Conservation (phyloP, 2,797 vertebrate genomes). For the Takifugu ocellatus region DNA sequence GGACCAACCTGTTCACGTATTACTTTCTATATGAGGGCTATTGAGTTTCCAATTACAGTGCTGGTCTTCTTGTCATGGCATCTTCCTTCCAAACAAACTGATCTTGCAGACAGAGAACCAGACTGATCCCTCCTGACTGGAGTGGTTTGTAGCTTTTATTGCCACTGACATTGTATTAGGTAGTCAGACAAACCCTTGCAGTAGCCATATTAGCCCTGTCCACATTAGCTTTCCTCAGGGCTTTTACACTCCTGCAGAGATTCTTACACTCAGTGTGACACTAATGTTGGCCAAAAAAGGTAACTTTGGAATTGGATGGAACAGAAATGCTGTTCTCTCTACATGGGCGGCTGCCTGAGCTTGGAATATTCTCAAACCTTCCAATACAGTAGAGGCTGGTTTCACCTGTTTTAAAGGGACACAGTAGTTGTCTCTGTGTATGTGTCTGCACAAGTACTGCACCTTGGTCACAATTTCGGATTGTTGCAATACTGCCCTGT, state of each 20-base stretch:
- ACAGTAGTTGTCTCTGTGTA: slow-evolving; percentile 26
- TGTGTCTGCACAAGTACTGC: not conserved
- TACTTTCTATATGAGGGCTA: slow-evolving; percentile 62
- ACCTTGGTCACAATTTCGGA: no score
- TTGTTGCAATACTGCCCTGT: no score
- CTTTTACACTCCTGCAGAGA: no score
- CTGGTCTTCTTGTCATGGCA: slow-evolving; percentile 45
- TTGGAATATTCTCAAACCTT: slow-evolving; percentile 35
- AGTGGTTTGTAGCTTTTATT: slow-evolving; percentile 50
- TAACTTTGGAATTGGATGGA: slow-evolving; percentile 40
- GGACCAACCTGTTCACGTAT: slow-evolving; percentile 25
- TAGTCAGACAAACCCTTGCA: slow-evolving; percentile 41
- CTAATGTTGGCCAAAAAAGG: slow-evolving; percentile 37
- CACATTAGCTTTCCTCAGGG: slow-evolving; percentile 27
- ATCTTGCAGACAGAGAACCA: slow-evolving; percentile 65
- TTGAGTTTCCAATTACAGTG: slow-evolving; percentile 67
- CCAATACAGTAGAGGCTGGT: slow-evolving; percentile 31
- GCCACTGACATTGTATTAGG: slow-evolving; percentile 53
- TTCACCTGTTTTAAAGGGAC: slow-evolving; percentile 71
- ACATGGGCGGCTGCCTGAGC: slow-evolving; percentile 19
- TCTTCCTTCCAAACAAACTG: slow-evolving; percentile 50
- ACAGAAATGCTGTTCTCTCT: slow-evolving; percentile 14
- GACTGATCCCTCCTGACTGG: slow-evolving; percentile 49
- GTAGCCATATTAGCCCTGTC: slow-evolving; percentile 53
- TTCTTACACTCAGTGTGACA: slow-evolving; percentile 14